Percentiles rank a stretch among this genome's conserved stretches.
Evolutionary conservation across 2,113 vertebrate genomes (phyloP).

Genomic region (Anthoscopus minutus): DNA sequence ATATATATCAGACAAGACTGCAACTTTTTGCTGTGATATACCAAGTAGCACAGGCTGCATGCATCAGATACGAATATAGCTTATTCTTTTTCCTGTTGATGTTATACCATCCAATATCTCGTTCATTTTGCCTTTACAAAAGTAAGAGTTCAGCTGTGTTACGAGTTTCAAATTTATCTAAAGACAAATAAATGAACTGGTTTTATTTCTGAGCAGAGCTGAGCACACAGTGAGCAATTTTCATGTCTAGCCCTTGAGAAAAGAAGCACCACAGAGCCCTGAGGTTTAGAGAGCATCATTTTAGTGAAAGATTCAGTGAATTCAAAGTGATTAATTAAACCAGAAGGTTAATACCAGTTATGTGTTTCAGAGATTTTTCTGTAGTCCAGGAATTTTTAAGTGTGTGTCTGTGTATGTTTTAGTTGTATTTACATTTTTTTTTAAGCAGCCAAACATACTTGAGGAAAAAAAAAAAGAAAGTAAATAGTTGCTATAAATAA

Average conservation of each 20-base stretch:
- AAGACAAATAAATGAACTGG: background rate
- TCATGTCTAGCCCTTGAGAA: background rate
- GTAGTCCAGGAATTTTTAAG: background rate
- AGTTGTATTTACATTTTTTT: background rate
- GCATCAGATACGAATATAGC: background rate
- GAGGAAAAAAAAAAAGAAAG: rapidly evolving
- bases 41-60: background rate
- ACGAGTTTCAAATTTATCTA: background rate
- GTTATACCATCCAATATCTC: background rate
- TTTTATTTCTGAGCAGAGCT: background rate
- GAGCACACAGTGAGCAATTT: background rate
- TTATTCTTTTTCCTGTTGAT: background rate
- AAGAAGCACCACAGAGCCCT: background rate
- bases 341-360: background rate
- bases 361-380: background rate
- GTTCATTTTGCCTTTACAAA: background rate
- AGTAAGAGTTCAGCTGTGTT: background rate
- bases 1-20: background rate
- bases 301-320: background rate
- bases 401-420: background rate
- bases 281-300: background rate
- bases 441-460: background rate
- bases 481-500: background rate
- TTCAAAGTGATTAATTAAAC: background rate
- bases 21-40: background rate